Evolutionary conservation across 1,140 invertebrate genomes (phyloP), one percentile per base, ranked within the genome.

Genomic region (Dreissena rostriformis): DNA sequence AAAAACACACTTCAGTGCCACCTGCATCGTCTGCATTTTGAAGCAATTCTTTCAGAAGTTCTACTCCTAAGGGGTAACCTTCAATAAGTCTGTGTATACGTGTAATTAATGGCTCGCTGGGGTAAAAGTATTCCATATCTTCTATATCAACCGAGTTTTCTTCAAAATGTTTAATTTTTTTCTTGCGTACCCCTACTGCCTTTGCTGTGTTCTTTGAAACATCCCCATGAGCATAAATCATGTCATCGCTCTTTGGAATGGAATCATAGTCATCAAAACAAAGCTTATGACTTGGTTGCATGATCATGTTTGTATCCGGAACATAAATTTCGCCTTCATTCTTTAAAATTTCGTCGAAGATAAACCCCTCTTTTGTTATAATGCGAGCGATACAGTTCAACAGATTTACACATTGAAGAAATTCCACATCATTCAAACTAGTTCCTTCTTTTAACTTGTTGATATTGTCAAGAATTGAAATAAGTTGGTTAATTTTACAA

Each of bases 11-110:
- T 71, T 70, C 67, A 8, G 19, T 80, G 8, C 49, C 66, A 70
- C 12, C 22, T 49, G 79, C 79, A 66, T 82, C 79, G 61, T 81
- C 78, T 26, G 78, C 51, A 72, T 81, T 81, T 72, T 81, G 78
- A 24, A 81, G n/a, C 52, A 82, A 53, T 82, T 82, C 79, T 55
- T 73, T 82, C 22, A 82, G 73, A 11, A 82, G 24, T 73, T 70
- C 68, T 6, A 49, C 17, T 12, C 73, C 70, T 12, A 0, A 53
- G 17, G 68, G 65, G 28, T 70, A 82, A 12, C 71, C 61, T 7
- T 82, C 39, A 26, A 82, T 12, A 0, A 82, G 68, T 7, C 49
- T 17, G 14, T 55, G 28, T 14, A 82, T 24, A 15, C 79, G 24
- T n/a, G 29, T 49, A 39, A 29, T 14, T 52, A 82, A 67, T 73